A percentile compares a stretch with the other conserved stretches of the same genome.
Evolutionary conservation across 2,888 invertebrate species (phyloP).

Genomic region (Pasiphila rectangulata): DNA sequence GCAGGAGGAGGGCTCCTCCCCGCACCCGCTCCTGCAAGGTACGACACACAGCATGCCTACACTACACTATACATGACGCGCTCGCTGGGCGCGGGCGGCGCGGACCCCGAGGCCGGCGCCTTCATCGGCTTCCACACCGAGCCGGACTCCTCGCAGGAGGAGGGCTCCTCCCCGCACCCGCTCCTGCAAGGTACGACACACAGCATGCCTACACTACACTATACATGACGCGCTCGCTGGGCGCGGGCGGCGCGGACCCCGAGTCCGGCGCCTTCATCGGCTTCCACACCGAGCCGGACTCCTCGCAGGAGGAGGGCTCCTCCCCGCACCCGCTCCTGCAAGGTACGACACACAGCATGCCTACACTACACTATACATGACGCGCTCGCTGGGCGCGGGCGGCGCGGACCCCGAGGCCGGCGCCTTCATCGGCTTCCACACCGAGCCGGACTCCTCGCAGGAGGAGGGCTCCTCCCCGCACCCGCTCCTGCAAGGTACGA

Average conservation of each 20-base stretch:
- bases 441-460: constrained; percentile 83
- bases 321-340: constrained; percentile 70
- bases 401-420: constrained; percentile 88
- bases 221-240: too few species aligned
- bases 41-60: background rate
- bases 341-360: constrained; percentile 41
- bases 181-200: constrained; percentile 61
- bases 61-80: too few species aligned
- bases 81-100: constrained; percentile 67
- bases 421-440: constrained; percentile 92
- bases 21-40: constrained; percentile 73
- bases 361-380: background rate
- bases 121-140: constrained; percentile 91
- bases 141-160: constrained; percentile 83
- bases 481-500: constrained; percentile 67
- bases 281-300: constrained; percentile 86
- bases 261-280: constrained; percentile 93
- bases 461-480: constrained; percentile 67
- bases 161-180: constrained; percentile 60
- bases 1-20: constrained; percentile 66
- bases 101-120: constrained; percentile 90
- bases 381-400: constrained; percentile 71
- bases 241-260: constrained; percentile 79
- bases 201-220: background rate
- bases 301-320: constrained; percentile 76